Evolutionary conservation across 2,797 vertebrate species (phyloP), one percentile per base, ranked within the genome.

Genomic region (Heteromormyrus szaboi): DNA sequence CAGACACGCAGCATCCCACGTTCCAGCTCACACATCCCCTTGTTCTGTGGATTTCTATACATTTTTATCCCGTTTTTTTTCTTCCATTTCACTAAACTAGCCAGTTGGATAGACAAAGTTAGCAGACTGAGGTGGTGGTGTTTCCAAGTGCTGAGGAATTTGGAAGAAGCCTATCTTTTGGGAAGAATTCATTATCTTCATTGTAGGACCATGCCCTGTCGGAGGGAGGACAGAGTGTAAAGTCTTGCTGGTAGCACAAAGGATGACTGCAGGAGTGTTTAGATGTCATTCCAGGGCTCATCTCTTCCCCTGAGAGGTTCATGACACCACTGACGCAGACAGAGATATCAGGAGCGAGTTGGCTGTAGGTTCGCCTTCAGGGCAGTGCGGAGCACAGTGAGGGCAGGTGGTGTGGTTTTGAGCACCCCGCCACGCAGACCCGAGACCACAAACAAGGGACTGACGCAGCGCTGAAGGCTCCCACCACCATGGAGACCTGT

Each of bases 101-200:
- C 87, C 51, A 72, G 83, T 81, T 59, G 87, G 62, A 88, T 56
- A 62, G 50, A 86, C 62, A 86, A 48, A 50, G 59, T 88, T 72
- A 48, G 68, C 54, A 88, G 88, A 59, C 79, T 72, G 76, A 89
- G 87, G 87, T 86, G 88, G 59, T 81, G 53, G 68, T 17, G 62
- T 88, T 87, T 90, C 83, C 83, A 88, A 88, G 83, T 59, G 65
- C 87, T 41, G 83, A 59, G 87, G 87, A 88, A 88, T 90, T 88
- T 90, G 62, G 83, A 83, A 72, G 29, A 48, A 62, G 41, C 37
- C 41, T 46, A 90, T 53, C 76, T 88, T 41, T 85, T 22, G 76
- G 54, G 76, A 89, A 68, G 89, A 88, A 88, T 84, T 88, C 86
- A 88, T 88, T 86, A 88, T 86, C 84, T 29, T 44, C 48, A 72